Percentiles rank a stretch among this genome's conserved stretches.
Conservation (phyloP, 1,140 invertebrate species). For the Danaus plexippus region DNA sequence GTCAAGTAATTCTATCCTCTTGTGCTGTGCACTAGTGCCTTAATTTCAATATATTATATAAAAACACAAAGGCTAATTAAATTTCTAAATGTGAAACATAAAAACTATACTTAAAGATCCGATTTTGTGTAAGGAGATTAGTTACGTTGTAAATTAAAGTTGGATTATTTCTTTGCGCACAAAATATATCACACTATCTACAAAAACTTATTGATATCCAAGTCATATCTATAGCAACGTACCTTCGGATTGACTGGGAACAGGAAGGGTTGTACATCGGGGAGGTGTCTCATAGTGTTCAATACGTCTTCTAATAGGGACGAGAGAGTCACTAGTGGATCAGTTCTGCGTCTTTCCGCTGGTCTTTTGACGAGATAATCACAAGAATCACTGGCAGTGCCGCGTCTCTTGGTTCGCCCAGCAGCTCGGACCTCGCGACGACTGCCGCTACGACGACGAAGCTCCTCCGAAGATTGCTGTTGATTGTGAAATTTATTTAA, state of each 20-base stretch:
- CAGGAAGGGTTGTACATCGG: constrained; percentile 93
- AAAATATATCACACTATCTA: too few relatives aligned
- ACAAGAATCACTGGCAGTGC: constrained; percentile 79
- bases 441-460: constrained; percentile 81
- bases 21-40: too few relatives aligned
- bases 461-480: constrained; percentile 83
- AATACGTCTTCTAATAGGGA: constrained; percentile 94
- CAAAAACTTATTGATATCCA: too few relatives aligned
- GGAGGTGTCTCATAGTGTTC: constrained; percentile 93
- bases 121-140: too few relatives aligned
- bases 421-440: constrained; percentile 88
- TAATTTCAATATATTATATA: too few relatives aligned
- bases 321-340: constrained; percentile 95
- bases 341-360: constrained; percentile 91
- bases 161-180: too few relatives aligned
- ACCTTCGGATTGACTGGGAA: constrained; percentile 96
- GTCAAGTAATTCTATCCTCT: too few relatives aligned
- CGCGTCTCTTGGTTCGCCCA: constrained; percentile 69
- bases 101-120: too few relatives aligned
- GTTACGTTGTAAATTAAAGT: too few relatives aligned
- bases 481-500: too few relatives aligned
- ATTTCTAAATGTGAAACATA: too few relatives aligned
- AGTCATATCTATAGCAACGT: constrained; percentile 21
- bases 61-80: too few relatives aligned
- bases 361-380: constrained; percentile 94